phyloP scores from a whole-genome alignment of 2,888 invertebrate species.

The Andrena flavipes region DNA sequence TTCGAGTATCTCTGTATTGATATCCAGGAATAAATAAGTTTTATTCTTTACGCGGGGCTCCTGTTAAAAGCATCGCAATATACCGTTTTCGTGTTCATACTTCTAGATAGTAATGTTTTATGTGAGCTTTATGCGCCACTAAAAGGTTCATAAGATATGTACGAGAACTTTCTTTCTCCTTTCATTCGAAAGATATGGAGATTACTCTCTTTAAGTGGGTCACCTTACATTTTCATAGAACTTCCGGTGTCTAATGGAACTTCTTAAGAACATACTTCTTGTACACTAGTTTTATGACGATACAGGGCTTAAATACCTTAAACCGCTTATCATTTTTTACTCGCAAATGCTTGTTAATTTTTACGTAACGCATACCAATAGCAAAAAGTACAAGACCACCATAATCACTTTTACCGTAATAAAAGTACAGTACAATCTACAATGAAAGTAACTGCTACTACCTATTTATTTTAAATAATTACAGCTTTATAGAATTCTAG shows the following conservation, averaged over 20 bases:
- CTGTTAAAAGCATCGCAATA: not conserved
- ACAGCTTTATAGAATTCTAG: too few species aligned
- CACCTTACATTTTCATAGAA: conserved; percentile 12
- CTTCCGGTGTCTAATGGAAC: conserved; percentile 11
- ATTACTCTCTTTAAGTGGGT: conserved; percentile 31
- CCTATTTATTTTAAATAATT: too few species aligned
- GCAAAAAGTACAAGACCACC: too few species aligned
- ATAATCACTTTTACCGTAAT: too few species aligned
- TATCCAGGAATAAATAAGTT: not conserved
- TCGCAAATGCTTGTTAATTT: too few species aligned
- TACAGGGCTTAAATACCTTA: not conserved
- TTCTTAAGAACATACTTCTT: not conserved
- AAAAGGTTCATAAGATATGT: conserved; percentile 41
- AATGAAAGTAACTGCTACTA: too few species aligned
- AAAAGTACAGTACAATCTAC: too few species aligned
- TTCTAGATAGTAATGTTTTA: conserved; percentile 13
- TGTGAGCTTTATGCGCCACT: conserved; percentile 34
- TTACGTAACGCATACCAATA: too few species aligned
- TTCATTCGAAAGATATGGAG: conserved; percentile 32
- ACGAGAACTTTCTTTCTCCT: conserved; percentile 8
- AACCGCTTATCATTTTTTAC: too few species aligned
- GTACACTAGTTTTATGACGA: not conserved
- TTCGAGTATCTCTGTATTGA: not conserved
- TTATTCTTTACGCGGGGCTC: not conserved
- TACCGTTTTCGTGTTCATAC: conserved; percentile 9